Conservation (phyloP, 2,888 invertebrate genomes). For the Chymomyza caudatula region DNA sequence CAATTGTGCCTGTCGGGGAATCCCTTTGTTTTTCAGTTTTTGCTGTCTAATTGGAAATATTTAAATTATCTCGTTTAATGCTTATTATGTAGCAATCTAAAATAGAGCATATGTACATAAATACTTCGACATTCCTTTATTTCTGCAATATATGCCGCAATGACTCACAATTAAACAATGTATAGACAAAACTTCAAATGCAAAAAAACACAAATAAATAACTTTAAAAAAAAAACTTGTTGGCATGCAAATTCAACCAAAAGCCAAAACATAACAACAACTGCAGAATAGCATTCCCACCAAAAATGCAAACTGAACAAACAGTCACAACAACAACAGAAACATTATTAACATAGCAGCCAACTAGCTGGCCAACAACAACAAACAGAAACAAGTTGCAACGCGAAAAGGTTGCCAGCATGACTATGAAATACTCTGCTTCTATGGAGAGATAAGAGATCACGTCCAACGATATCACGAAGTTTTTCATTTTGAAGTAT, state of each 20-base stretch:
- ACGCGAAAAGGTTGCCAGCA: neutral
- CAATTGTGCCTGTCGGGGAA: too few relatives aligned
- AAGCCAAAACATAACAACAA: conserved; percentile 21
- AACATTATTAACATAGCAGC: neutral
- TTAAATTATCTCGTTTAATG: too few relatives aligned
- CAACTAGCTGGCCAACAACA: neutral
- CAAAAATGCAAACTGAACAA: conserved; percentile 54
- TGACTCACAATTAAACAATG: conserved; percentile 1
- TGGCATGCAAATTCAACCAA: conserved; percentile 1
- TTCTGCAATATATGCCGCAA: conserved; percentile 53
- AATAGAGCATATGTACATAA: neutral
- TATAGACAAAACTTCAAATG: neutral
- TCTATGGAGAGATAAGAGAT: too few relatives aligned
- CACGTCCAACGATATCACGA: too few relatives aligned
- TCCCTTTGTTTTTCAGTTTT: too few relatives aligned
- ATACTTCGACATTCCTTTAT: conserved; percentile 45
- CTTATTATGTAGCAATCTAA: too few relatives aligned
- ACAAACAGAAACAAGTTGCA: neutral
- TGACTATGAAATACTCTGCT: neutral
- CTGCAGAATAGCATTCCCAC: conserved; percentile 50
- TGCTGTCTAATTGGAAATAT: too few relatives aligned
- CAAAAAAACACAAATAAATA: conserved; percentile 53
- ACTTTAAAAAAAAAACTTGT: conserved; percentile 27
- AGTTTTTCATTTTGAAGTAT: too few relatives aligned
- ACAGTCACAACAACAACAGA: conserved; percentile 43